phyloP scores from a whole-genome alignment of 1,140 invertebrate genomes.

The Drosophila mauritiana region DNA sequence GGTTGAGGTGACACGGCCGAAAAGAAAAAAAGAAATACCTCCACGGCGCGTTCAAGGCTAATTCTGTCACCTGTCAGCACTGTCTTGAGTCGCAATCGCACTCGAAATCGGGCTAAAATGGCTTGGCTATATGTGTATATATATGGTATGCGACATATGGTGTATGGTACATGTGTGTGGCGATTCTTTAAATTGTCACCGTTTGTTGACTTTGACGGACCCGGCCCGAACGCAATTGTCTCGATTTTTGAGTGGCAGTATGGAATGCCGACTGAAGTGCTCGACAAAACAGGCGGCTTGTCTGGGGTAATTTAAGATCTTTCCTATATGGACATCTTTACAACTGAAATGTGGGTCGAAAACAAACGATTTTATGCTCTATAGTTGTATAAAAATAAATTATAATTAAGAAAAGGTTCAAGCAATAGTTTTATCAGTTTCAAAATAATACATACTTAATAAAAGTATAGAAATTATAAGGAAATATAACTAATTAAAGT shows the following conservation, averaged over 20 bases:
- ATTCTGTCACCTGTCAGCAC: conserved; percentile 80
- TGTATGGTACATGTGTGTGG: conserved; percentile 29
- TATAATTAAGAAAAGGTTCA: too few species aligned
- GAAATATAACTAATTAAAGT: too few species aligned
- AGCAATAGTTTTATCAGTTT: too few species aligned
- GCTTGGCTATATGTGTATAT: background rate
- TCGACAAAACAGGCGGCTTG: background rate
- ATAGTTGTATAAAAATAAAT: too few species aligned
- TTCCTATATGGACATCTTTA: background rate
- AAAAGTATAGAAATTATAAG: background rate
- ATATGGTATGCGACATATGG: background rate
- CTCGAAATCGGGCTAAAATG: background rate
- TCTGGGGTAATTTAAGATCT: background rate
- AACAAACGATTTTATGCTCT: too few species aligned
- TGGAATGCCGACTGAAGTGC: conserved; percentile 14
- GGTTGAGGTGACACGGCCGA: conserved; percentile 27
- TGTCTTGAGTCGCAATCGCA: conserved; percentile 48
- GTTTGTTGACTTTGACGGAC: conserved; percentile 56
- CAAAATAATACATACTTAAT: background rate
- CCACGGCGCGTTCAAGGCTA: conserved; percentile 69
- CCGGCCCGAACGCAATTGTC: conserved; percentile 20
- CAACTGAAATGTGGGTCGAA: background rate
- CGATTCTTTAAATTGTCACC: conserved; percentile 75
- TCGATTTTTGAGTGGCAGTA: conserved; percentile 24
- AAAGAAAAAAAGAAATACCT: conserved; percentile 8